Evolutionary conservation across 64 coral and sea anemone genomes (phyloP), one percentile per base, ranked within the genome.

Genomic region (Montipora efflorescens): DNA sequence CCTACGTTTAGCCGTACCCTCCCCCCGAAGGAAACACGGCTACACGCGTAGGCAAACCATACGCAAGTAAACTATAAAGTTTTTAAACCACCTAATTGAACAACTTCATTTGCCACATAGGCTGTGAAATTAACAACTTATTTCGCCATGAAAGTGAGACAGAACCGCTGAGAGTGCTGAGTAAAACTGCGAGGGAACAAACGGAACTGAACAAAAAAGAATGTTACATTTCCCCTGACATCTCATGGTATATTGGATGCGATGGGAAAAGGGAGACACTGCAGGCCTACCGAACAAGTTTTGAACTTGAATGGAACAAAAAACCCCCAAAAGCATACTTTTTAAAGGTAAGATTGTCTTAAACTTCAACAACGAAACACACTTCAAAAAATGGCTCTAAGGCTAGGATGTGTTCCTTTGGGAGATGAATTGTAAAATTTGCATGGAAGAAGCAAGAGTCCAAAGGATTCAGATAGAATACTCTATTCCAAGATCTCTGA

Each of bases 221-320:
- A 4, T 51, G 43, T 1, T 49, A 22, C 66, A 70, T 70, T 70
- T 45, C 5, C 19, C 46, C 53, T 57, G 45, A 15, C 18, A 11
- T 3, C n/a, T 86, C 82, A 2, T 86, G 82, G 82, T 48, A 71
- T 48, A 72, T 86, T 12, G 82, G 66, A 49, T 86, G 82, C 19
- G 1, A 19, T 71, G 82, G 66, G 8, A 19, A 86, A 71, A 86
- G 13, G 82, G 7, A 43, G 25, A 23, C 57, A 45, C 15, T 47
- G 76, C 19, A 12, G 52, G 76, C 68, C 18, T 0, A 71, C 5
- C 28, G 1, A 71, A 71, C 18, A 4, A 71, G 68, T 13, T 82
- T 82, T 13, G 23, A 5, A n/a, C 8, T 5, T 25, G 1, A 10
- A 1, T 19, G 15, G 47, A 49, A 3, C 5, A 0, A 4, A 14